Evolutionary conservation across 2,113 vertebrate species (phyloP).

Genomic region (Oryzias woworae): DNA sequence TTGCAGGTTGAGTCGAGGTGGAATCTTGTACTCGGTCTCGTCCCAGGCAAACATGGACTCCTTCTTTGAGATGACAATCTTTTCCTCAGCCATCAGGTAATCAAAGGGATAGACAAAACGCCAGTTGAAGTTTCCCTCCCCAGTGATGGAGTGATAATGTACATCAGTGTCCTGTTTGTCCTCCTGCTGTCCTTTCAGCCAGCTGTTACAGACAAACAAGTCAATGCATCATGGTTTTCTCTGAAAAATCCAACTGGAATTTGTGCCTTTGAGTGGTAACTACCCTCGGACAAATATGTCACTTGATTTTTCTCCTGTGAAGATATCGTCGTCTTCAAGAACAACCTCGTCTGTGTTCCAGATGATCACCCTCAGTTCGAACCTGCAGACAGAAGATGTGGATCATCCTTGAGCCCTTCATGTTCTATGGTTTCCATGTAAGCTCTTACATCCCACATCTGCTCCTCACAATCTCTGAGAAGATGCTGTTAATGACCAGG

Average conservation of each 20-base stretch:
- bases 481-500: too few relatives aligned
- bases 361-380: slow-evolving; percentile 94
- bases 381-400: slow-evolving; percentile 74
- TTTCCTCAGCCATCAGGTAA: slow-evolving; percentile 96
- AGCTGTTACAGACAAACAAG: slow-evolving; percentile 74
- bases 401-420: too few relatives aligned
- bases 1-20: slow-evolving; percentile 92
- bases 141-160: slow-evolving; percentile 96
- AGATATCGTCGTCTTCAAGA: slow-evolving; percentile 97
- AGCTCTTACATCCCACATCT: too few relatives aligned
- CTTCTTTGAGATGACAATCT: slow-evolving; percentile 97
- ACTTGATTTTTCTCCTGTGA: slow-evolving; percentile 98
- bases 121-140: slow-evolving; percentile 99
- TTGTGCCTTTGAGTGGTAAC: slow-evolving; percentile 28
- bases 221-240: too few relatives aligned
- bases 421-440: too few relatives aligned
- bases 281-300: slow-evolving; percentile 98
- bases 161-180: slow-evolving; percentile 99
- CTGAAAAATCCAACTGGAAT: background rate
- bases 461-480: too few relatives aligned
- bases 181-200: slow-evolving; percentile 98
- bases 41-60: slow-evolving; percentile 99
- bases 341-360: slow-evolving; percentile 99
- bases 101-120: slow-evolving; percentile 94
- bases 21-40: slow-evolving; percentile 98